Percentiles rank a stretch among this genome's conserved stretches.
Evolutionary conservation across 2,888 invertebrate species (phyloP).

Genomic region (Seira sanloemensis): DNA sequence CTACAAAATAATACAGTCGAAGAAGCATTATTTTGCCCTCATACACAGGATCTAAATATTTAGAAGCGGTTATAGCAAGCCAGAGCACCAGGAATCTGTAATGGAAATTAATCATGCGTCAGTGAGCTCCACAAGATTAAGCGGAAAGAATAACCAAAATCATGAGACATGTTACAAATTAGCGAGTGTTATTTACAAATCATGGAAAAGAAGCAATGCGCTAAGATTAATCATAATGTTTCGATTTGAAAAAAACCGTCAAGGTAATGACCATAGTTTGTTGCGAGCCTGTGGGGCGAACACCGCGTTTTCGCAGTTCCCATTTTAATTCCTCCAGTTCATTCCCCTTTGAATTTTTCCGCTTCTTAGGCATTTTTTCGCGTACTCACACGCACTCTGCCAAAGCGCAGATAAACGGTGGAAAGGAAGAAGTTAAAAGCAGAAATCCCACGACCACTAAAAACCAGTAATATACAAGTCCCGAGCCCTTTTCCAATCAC

Average conservation of each 20-base stretch:
- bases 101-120: too few relatives aligned
- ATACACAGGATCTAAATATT: too few relatives aligned
- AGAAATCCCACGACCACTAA: not conserved
- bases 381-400: not conserved
- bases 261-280: constrained; percentile 71
- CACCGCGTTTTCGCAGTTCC: constrained; percentile 72
- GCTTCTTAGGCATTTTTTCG: constrained; percentile 62
- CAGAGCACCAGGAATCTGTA: too few relatives aligned
- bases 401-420: not conserved
- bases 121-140: too few relatives aligned
- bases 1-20: too few relatives aligned
- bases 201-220: not conserved
- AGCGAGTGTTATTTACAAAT: too few relatives aligned
- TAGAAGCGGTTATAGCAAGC: too few relatives aligned
- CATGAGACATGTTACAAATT: too few relatives aligned
- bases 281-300: constrained; percentile 71
- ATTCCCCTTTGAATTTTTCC: constrained; percentile 66
- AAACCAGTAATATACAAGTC: not conserved
- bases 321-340: constrained; percentile 72
- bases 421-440: not conserved
- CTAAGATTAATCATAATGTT: constrained; percentile 31
- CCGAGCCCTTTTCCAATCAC: not conserved
- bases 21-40: too few relatives aligned
- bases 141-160: too few relatives aligned
- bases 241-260: not conserved